A percentile compares a stretch with the other conserved stretches of the same genome.
Conservation (phyloP, 2,888 invertebrate species). For the Octonoba sinensis region DNA sequence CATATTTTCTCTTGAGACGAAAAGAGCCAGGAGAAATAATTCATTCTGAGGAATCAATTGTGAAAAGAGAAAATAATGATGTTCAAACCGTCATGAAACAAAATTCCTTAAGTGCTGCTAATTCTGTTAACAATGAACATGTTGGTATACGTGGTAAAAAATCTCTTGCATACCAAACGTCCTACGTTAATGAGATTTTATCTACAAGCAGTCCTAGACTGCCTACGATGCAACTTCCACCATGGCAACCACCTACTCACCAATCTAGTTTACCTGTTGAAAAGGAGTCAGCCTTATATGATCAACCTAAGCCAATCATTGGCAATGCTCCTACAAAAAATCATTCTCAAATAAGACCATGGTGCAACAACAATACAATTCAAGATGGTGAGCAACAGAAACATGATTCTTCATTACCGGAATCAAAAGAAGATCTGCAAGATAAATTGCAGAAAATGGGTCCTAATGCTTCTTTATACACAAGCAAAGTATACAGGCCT, state of each 20-base stretch:
- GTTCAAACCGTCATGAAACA: not conserved
- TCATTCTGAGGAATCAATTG: constrained; percentile 17
- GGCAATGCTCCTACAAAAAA: constrained; percentile 65
- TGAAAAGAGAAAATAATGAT: constrained; percentile 17
- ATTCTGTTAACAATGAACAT: constrained; percentile 13
- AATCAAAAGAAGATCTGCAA: constrained; percentile 51
- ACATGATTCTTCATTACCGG: constrained; percentile 34
- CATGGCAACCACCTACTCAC: constrained; percentile 49
- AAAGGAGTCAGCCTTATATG: constrained; percentile 38
- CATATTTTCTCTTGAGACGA: constrained; percentile 80
- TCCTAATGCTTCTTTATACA: constrained; percentile 36
- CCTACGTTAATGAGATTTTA: constrained; percentile 39
- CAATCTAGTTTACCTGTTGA: constrained; percentile 29
- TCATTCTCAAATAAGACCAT: constrained; percentile 66
- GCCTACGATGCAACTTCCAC: constrained; percentile 59
- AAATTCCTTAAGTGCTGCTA: constrained; percentile 75
- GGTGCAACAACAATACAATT: constrained; percentile 24
- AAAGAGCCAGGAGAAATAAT: constrained; percentile 34
- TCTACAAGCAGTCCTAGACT: constrained; percentile 57
- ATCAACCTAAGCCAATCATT: constrained; percentile 64
- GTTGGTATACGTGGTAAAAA: constrained; percentile 26
- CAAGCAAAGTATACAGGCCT: constrained; percentile 61
- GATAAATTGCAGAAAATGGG: constrained; percentile 56
- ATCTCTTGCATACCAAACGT: constrained; percentile 39
- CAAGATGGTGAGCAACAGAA: constrained; percentile 25